Evolutionary conservation across 2,888 invertebrate genomes (phyloP).

Genomic region (Steromphala cineraria): DNA sequence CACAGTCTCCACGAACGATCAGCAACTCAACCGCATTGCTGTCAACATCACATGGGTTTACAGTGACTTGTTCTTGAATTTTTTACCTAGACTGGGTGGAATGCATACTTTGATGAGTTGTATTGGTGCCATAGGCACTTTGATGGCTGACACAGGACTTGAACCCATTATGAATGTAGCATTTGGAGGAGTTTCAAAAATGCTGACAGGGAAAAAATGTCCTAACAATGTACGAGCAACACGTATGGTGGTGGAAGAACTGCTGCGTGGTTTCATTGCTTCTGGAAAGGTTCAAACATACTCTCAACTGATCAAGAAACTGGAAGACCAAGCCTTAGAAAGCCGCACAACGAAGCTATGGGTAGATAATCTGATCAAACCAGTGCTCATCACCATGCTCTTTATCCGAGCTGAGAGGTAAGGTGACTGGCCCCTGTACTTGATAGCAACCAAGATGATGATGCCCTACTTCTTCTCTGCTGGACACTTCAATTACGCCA

Average conservation of each 20-base stretch:
- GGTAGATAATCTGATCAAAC: constrained; percentile 44
- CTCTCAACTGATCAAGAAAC: not conserved
- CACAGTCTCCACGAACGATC: not conserved
- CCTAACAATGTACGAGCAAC: constrained; percentile 23
- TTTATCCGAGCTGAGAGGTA: constrained; percentile 46
- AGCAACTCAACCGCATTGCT: not conserved
- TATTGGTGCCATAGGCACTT: not conserved
- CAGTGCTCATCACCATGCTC: constrained; percentile 37
- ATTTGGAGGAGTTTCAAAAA: not conserved
- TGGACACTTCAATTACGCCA: no score
- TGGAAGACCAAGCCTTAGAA: not conserved
- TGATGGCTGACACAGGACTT: not conserved
- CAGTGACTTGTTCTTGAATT: not conserved
- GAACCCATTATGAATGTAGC: not conserved
- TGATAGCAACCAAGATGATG: no score
- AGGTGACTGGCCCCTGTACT: constrained; percentile 31
- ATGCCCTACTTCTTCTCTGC: no score
- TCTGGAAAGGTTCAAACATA: not conserved
- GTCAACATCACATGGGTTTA: not conserved
- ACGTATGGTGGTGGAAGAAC: constrained; percentile 27
- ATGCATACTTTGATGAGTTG: not conserved
- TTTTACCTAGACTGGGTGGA: not conserved
- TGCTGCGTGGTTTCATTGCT: constrained; percentile 12
- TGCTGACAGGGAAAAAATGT: not conserved
- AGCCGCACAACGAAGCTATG: constrained; percentile 37